Evolutionary conservation across 2,113 vertebrate species (phyloP).

Genomic region (Colinus virginianus): DNA sequence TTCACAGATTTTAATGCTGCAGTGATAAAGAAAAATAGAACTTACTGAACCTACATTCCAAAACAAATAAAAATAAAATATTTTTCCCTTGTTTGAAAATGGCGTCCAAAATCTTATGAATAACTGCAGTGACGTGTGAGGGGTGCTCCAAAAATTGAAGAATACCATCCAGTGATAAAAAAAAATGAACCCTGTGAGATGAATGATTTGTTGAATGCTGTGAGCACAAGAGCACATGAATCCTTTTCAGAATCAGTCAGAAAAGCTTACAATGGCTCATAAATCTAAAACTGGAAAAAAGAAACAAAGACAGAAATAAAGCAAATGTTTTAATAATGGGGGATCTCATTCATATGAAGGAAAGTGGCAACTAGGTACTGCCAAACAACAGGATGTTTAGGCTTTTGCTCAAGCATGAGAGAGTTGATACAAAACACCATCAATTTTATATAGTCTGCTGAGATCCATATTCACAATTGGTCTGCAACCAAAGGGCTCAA

Average conservation of each 20-base stretch:
- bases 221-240: slow-evolving; percentile 38
- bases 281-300: slow-evolving; percentile 45
- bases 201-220: slow-evolving; percentile 39
- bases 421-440: neutral
- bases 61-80: neutral
- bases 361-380: neutral
- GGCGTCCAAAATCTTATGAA: slow-evolving; percentile 40
- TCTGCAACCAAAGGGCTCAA: neutral
- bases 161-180: neutral
- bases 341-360: neutral
- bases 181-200: slow-evolving; percentile 10
- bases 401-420: neutral
- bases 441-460: neutral
- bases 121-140: neutral
- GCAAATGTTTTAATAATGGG: neutral
- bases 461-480: neutral
- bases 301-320: neutral
- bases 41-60: neutral
- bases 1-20: neutral
- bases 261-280: slow-evolving; percentile 49
- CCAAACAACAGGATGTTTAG: neutral
- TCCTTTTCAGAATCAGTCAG: slow-evolving; percentile 59
- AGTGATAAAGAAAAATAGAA: neutral
- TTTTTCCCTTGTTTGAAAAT: slow-evolving; percentile 9
- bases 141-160: slow-evolving; percentile 13